Evolutionary conservation across 2,888 invertebrate genomes (phyloP), one percentile per base, ranked within the genome.

Genomic region (Ophion costatus): DNA sequence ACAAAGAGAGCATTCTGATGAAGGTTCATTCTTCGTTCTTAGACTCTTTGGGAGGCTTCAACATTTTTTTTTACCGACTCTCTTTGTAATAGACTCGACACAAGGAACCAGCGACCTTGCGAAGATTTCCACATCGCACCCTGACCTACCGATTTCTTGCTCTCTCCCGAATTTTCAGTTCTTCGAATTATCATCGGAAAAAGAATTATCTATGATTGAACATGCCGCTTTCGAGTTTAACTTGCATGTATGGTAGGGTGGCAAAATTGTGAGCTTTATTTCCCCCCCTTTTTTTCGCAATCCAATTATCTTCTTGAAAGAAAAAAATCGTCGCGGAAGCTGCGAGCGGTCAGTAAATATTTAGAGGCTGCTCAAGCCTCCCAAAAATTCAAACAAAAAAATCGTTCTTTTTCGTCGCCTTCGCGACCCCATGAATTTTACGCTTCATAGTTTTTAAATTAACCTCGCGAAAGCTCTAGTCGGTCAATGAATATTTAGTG

Each of bases 91-190:
- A 20, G 61, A 83, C 69, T 64, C 33, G 59, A 33, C 64, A 51
- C 59, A 10, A 42, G 51, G 38, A 38, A 38, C 42, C 45, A n/a
- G 20, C 20, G 76, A 63, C 76, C 61, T 83, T 76, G 75, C 20
- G 24, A 67, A 57, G 51, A 69, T 69, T 70, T 70, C 75, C 69
- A 11, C 56, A 69, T 80, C 51, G 66, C 67, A 77, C 63, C 78
- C 79, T 79, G 81, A 84, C 81, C 78, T 84, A 78, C 74, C 75
- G 57, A 74, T 71, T 79, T 78, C 75, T 75, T 76, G 45, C 33
- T 51, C 75, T 82, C 78, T 24, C 66, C 66, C 59, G 67, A 74
- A 81, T 81, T 81, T 5, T 7, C 56, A 11, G 42, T 42, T 6
- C 10, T 42, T 66, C 20, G 20, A 5, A 22, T 38, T 42, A 20